Conservation (phyloP, 1,140 invertebrate species). For the Drosophila asahinai region DNA sequence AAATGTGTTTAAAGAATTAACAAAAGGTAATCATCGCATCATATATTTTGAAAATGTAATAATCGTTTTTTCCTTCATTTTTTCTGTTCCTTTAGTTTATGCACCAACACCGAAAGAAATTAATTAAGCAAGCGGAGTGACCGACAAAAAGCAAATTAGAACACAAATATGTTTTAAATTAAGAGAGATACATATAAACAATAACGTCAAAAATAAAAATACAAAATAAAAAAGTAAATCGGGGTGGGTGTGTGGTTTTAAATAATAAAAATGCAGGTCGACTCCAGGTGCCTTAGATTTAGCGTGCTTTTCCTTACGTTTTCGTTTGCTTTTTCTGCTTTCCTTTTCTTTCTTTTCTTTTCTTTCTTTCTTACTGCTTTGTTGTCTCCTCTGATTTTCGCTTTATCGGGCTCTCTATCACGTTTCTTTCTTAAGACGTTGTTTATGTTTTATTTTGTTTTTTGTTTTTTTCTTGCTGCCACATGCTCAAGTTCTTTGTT, state of each 20-base stretch:
- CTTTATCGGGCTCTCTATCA: slow-evolving; percentile 49
- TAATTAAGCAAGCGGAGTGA: slow-evolving; percentile 6
- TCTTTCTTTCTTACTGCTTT: slow-evolving; percentile 14
- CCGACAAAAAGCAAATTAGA: not conserved
- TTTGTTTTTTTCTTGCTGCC: slow-evolving; percentile 21
- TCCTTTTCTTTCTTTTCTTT: not conserved
- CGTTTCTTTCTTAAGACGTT: slow-evolving; percentile 44
- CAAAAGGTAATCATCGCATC: slow-evolving; percentile 8
- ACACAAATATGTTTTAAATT: not conserved
- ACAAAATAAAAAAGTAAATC: slow-evolving; percentile 22
- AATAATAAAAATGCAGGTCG: slow-evolving; percentile 1
- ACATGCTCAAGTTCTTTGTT: slow-evolving; percentile 50
- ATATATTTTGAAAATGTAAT: slow-evolving; percentile 21
- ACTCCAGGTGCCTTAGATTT: slow-evolving; percentile 22
- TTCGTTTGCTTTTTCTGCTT: slow-evolving; percentile 1
- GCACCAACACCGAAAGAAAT: slow-evolving; percentile 38
- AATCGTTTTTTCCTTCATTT: not conserved
- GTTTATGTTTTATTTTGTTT: slow-evolving; percentile 20
- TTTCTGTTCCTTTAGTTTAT: slow-evolving; percentile 3
- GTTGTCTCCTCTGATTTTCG: slow-evolving; percentile 31
- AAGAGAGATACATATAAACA: slow-evolving; percentile 1
- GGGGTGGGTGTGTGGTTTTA: not conserved
- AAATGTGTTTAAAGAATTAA: slow-evolving; percentile 21
- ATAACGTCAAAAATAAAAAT: slow-evolving; percentile 20
- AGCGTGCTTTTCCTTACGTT: slow-evolving; percentile 27